phyloP scores from a whole-genome alignment of 2,797 vertebrate species.

The Eulemur albifrons region DNA sequence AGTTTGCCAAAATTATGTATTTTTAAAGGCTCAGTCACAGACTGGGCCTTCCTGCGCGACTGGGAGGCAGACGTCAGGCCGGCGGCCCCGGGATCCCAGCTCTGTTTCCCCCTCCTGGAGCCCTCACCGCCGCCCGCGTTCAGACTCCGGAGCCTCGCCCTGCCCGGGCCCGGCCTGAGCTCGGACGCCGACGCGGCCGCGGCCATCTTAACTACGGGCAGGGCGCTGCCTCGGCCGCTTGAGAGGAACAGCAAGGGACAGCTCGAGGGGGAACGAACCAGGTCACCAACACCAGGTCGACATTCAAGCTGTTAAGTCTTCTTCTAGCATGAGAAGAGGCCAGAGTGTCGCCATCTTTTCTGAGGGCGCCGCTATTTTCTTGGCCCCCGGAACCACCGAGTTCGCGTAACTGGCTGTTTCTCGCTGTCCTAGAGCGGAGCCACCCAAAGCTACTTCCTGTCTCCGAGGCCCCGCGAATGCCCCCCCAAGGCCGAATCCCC shows the following conservation, averaged over 20 bases:
- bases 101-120: accelerated
- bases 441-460: not conserved
- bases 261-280: not conserved
- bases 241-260: not conserved
- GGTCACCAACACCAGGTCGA: not conserved
- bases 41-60: not conserved
- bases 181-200: not conserved
- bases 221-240: not conserved
- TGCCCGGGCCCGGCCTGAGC: too few relatives aligned
- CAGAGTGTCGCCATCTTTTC: not conserved
- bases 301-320: not conserved
- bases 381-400: not conserved
- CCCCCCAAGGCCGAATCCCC: accelerated
- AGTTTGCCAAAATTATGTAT: not conserved
- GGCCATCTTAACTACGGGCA: slow-evolving; percentile 4
- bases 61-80: not conserved
- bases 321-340: not conserved
- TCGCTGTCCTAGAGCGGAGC: not conserved
- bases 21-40: not conserved
- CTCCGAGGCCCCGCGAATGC: accelerated
- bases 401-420: not conserved
- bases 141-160: not conserved
- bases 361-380: not conserved
- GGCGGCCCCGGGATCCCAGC: accelerated
- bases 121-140: accelerated